These are phyloP conservation scores for Cyclina sinensis DNA, from an alignment of 1,140 invertebrate genomes.

Conservation along the genomic window DNA sequence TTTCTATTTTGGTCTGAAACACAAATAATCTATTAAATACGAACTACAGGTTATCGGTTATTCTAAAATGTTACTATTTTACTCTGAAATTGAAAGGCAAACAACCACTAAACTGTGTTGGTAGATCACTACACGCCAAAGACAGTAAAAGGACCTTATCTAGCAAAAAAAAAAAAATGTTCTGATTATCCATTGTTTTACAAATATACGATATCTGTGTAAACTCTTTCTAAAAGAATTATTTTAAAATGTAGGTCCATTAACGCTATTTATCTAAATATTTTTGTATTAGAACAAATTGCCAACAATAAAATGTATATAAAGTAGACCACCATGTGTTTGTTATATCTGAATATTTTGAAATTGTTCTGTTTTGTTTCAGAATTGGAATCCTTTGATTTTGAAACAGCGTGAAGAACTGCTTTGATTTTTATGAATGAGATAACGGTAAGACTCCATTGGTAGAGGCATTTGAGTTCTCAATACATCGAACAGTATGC, in stretches of 20 bases:
- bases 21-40: too few species aligned
- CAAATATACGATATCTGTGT: too few species aligned
- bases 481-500: not conserved
- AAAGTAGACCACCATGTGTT: not conserved
- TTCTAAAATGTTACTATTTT: too few species aligned
- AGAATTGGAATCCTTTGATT: slow-evolving; percentile 32
- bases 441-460: slow-evolving; percentile 34
- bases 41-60: too few species aligned
- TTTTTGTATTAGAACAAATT: slow-evolving; percentile 33
- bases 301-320: slow-evolving; percentile 29
- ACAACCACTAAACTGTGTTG: too few species aligned
- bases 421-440: slow-evolving; percentile 1
- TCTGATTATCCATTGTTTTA: too few species aligned
- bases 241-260: too few species aligned
- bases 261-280: slow-evolving; percentile 6
- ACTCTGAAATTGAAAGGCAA: too few species aligned
- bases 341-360: slow-evolving; percentile 17
- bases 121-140: too few species aligned
- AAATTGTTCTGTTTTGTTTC: slow-evolving; percentile 57
- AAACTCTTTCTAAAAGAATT: too few species aligned
- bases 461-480: not conserved
- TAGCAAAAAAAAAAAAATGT: too few species aligned
- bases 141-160: too few species aligned
- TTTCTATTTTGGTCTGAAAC: slow-evolving; percentile 73
- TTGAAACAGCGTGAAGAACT: slow-evolving; percentile 25